A percentile compares a stretch with the other conserved stretches of the same genome.
Evolutionary conservation across 1,140 invertebrate genomes (phyloP).

Genomic region (Ceratoteleas bidentatus): DNA sequence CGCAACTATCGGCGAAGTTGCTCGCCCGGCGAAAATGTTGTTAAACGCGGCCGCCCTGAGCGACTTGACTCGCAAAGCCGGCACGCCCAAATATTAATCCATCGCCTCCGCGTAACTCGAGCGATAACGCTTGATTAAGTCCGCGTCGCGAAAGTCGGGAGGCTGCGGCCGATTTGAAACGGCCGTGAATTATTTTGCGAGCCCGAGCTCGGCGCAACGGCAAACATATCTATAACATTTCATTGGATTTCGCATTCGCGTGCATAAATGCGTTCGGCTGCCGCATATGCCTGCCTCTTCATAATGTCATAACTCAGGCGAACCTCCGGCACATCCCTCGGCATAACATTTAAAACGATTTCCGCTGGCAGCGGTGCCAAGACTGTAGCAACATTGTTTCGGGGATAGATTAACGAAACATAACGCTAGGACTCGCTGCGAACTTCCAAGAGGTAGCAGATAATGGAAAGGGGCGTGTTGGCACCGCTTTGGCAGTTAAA

Average conservation of each 20-base stretch:
- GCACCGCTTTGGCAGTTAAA: constrained; percentile 79
- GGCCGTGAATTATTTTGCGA: constrained; percentile 51
- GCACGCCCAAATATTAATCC: constrained; percentile 32
- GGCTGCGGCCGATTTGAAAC: constrained; percentile 32
- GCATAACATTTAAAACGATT: constrained; percentile 82
- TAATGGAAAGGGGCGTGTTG: constrained; percentile 78
- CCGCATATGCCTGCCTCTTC: constrained; percentile 74
- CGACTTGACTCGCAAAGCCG: constrained; percentile 21
- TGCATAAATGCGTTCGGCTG: constrained; percentile 67
- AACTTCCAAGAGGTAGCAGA: constrained; percentile 77
- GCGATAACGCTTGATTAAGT: constrained; percentile 42
- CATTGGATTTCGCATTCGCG: constrained; percentile 57
- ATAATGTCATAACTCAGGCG: constrained; percentile 80
- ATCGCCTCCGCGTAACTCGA: constrained; percentile 38
- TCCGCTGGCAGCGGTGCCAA: constrained; percentile 80
- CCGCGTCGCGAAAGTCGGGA: constrained; percentile 19
- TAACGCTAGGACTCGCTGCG: constrained; percentile 77
- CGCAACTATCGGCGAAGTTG: background rate
- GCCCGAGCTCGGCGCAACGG: constrained; percentile 35
- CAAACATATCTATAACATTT: constrained; percentile 59
- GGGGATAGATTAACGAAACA: constrained; percentile 81
- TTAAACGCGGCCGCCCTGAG: background rate
- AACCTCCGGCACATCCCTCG: constrained; percentile 75
- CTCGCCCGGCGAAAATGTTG: constrained; percentile 6
- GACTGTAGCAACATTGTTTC: constrained; percentile 79